A percentile compares a stretch with the other conserved stretches of the same genome.
phyloP scores from a whole-genome alignment of 2,888 invertebrate genomes.

The Poecilus cupreus region DNA sequence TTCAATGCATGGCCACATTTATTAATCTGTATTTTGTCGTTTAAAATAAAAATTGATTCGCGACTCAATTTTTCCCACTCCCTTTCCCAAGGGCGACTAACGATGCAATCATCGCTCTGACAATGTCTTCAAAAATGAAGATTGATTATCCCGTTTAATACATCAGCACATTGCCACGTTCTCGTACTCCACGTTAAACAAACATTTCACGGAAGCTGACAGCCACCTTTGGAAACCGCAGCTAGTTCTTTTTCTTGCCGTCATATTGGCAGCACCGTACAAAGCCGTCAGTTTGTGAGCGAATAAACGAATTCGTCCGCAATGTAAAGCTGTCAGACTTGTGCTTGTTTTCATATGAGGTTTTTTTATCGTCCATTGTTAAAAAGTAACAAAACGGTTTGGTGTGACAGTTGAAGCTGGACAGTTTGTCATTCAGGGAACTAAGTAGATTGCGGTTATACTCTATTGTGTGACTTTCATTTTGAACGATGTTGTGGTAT shows the following conservation, averaged over 20 bases:
- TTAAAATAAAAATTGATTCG: too few species aligned
- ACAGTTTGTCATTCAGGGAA: slow-evolving; percentile 34
- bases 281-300: slow-evolving; percentile 28
- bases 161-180: slow-evolving; percentile 16
- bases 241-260: slow-evolving; percentile 24
- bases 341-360: slow-evolving; percentile 30
- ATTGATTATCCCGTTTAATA: slow-evolving; percentile 36
- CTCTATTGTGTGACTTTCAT: background rate
- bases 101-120: background rate
- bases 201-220: slow-evolving; percentile 25
- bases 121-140: background rate
- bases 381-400: slow-evolving; percentile 22
- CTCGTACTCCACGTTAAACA: background rate
- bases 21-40: too few species aligned
- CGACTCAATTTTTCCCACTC: background rate
- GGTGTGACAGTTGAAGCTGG: slow-evolving; percentile 25
- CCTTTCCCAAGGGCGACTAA: background rate
- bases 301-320: slow-evolving; percentile 28
- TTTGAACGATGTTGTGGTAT: slow-evolving; percentile 3
- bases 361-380: slow-evolving; percentile 33
- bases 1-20: too few species aligned
- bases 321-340: background rate
- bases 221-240: slow-evolving; percentile 9
- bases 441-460: slow-evolving; percentile 25
- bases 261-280: slow-evolving; percentile 33